Conservation (phyloP, 2,888 invertebrate genomes). For the Mythimna albipuncta region DNA sequence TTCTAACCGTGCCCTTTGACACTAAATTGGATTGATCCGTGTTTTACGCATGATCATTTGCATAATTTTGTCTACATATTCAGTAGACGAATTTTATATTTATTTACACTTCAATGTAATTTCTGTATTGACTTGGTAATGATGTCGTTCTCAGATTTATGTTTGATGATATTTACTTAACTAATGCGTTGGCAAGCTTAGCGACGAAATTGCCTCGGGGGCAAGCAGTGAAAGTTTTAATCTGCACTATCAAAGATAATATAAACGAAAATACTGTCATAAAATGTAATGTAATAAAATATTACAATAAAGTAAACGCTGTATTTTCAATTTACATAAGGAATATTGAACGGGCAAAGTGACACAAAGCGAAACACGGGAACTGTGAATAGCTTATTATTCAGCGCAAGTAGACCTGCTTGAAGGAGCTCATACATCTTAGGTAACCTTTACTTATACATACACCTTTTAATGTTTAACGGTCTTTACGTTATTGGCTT, state of each 20-base stretch:
- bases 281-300: conserved; percentile 33
- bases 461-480: conserved; percentile 46
- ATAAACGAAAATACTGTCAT: background rate
- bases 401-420: conserved; percentile 53
- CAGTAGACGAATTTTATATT: conserved; percentile 45
- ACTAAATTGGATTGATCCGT: conserved; percentile 77
- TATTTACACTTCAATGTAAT: conserved; percentile 43
- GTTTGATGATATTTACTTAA: conserved; percentile 17
- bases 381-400: conserved; percentile 48
- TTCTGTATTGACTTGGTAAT: conserved; percentile 26
- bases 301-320: conserved; percentile 16
- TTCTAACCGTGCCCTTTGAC: conserved; percentile 76
- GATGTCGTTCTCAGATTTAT: conserved; percentile 3
- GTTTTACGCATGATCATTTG: conserved; percentile 75
- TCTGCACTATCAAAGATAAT: background rate
- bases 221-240: background rate
- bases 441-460: conserved; percentile 39
- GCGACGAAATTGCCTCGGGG: background rate
- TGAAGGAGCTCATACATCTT: conserved; percentile 51
- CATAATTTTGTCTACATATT: conserved; percentile 63
- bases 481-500: conserved; percentile 43
- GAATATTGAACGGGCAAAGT: conserved; percentile 37
- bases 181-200: background rate
- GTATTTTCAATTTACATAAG: conserved; percentile 36
- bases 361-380: conserved; percentile 51